A percentile compares a stretch with the other conserved stretches of the same genome.
Evolutionary conservation across 2,888 invertebrate species (phyloP).

Genomic region (Cactoblastis cactorum): DNA sequence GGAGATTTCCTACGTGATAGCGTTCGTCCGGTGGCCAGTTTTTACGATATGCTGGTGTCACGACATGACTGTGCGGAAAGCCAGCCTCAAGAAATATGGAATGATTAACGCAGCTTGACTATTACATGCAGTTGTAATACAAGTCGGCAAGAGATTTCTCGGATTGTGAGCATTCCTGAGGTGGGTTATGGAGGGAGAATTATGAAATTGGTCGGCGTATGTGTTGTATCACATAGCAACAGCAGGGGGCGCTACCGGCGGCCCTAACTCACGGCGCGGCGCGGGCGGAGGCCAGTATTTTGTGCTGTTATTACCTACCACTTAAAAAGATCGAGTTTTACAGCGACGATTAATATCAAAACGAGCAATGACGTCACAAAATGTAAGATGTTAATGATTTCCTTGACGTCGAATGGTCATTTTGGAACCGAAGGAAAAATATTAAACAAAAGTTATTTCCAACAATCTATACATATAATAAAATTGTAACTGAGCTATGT

Average conservation of each 20-base stretch:
- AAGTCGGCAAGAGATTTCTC: slow-evolving; percentile 30
- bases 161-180: slow-evolving; percentile 32
- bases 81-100: slow-evolving; percentile 21
- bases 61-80: slow-evolving; percentile 27
- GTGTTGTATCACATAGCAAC: slow-evolving; percentile 66
- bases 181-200: slow-evolving; percentile 36
- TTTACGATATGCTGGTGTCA: slow-evolving; percentile 39
- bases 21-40: slow-evolving; percentile 65
- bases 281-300: slow-evolving; percentile 41
- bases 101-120: slow-evolving; percentile 16
- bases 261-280: slow-evolving; percentile 50
- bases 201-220: slow-evolving; percentile 53
- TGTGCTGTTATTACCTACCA: slow-evolving; percentile 62
- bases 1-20: slow-evolving; percentile 72
- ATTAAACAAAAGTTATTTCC: too few species aligned
- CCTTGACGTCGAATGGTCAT: slow-evolving; percentile 30
- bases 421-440: background rate
- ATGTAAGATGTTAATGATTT: slow-evolving; percentile 46
- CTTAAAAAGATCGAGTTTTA: slow-evolving; percentile 62
- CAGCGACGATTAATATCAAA: slow-evolving; percentile 61
- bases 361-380: slow-evolving; percentile 48
- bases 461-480: too few species aligned
- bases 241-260: slow-evolving; percentile 70
- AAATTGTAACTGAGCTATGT: too few species aligned
- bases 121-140: slow-evolving; percentile 26